Conservation (phyloP, 2,113 vertebrate genomes). For the Corythoichthys intestinalis region DNA sequence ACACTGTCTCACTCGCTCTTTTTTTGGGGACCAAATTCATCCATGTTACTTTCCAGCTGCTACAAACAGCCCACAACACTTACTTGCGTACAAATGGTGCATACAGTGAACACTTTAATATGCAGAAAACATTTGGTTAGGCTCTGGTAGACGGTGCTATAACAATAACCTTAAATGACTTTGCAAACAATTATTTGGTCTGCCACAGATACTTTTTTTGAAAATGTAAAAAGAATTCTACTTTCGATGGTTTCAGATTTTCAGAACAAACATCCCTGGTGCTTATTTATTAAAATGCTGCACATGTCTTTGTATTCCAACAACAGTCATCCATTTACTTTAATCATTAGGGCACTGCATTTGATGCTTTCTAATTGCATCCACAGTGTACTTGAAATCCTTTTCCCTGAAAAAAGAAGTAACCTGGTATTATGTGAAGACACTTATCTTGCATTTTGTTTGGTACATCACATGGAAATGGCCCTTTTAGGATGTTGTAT, state of each 20-base stretch:
- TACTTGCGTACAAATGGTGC: constrained; percentile 17
- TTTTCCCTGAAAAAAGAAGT: constrained; percentile 47
- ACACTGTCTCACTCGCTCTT: too few relatives aligned
- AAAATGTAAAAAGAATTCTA: constrained; percentile 56
- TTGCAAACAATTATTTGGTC: constrained; percentile 48
- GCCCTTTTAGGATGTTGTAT: constrained; percentile 52
- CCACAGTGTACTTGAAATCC: constrained; percentile 68
- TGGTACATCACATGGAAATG: constrained; percentile 48
- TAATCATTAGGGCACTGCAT: constrained; percentile 41
- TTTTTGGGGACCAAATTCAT: too few relatives aligned
- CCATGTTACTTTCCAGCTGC: constrained; percentile 16
- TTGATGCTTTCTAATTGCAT: constrained; percentile 45
- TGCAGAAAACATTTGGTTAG: constrained; percentile 21
- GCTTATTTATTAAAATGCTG: constrained; percentile 61
- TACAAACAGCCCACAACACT: constrained; percentile 32
- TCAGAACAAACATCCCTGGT: constrained; percentile 62
- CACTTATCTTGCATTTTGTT: constrained; percentile 60
- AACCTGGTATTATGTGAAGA: constrained; percentile 62
- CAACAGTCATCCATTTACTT: constrained; percentile 37
- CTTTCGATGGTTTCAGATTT: constrained; percentile 47
- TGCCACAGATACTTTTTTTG: constrained; percentile 52
- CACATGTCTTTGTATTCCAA: constrained; percentile 44
- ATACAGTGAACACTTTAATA: constrained; percentile 44
- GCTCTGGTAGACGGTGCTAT: constrained; percentile 48
- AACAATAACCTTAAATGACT: constrained; percentile 61